phyloP scores from a whole-genome alignment of 1,140 invertebrate genomes.

The Hydropsyche tenuis region DNA sequence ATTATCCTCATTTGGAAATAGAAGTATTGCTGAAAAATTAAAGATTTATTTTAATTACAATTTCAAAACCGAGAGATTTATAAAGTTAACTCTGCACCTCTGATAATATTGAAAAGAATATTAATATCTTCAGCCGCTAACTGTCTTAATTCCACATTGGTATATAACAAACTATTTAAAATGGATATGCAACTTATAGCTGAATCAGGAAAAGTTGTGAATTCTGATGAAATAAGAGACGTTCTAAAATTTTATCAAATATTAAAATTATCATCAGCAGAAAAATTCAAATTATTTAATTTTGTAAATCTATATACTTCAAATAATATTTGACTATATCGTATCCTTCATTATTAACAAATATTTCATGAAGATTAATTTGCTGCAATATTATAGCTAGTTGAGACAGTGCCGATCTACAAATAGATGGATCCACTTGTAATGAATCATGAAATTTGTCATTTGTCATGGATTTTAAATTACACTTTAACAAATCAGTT shows the following conservation, averaged over 20 bases:
- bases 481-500: constrained; percentile 54
- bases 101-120: constrained; percentile 63
- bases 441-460: constrained; percentile 40
- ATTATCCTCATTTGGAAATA: constrained; percentile 62
- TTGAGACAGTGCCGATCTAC: constrained; percentile 66
- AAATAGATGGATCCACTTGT: constrained; percentile 63
- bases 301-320: constrained; percentile 33
- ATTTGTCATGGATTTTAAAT: constrained; percentile 47
- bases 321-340: constrained; percentile 45
- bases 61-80: background rate
- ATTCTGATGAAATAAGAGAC: constrained; percentile 66
- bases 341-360: constrained; percentile 61
- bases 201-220: constrained; percentile 69
- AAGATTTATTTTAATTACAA: constrained; percentile 34
- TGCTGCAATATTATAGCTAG: constrained; percentile 67
- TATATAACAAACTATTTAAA: constrained; percentile 65
- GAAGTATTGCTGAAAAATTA: constrained; percentile 60
- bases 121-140: constrained; percentile 62
- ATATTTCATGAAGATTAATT: constrained; percentile 61
- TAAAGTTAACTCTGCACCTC: constrained; percentile 58
- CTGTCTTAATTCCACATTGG: constrained; percentile 60
- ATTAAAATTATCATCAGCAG: background rate
- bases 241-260: constrained; percentile 53
- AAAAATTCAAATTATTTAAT: background rate
- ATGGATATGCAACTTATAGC: constrained; percentile 67